Conservation (phyloP, 35 echinoderm and acorn worm species). For the Acanthaster planci region DNA sequence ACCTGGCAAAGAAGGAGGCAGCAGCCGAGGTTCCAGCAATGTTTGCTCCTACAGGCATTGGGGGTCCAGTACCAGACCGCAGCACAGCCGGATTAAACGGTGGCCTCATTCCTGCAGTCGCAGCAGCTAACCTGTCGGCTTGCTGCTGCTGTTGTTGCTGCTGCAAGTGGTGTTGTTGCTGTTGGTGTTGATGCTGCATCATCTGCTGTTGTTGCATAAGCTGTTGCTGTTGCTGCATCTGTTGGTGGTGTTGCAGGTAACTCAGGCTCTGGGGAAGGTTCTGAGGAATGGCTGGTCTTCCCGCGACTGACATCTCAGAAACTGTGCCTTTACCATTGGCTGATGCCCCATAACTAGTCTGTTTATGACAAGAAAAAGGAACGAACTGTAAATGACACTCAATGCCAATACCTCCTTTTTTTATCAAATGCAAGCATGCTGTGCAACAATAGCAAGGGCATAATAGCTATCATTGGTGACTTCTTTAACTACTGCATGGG, state of each 20-base stretch:
- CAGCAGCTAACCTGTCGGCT: background rate
- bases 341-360: constrained; percentile 16
- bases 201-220: background rate
- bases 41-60: constrained; percentile 25
- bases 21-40: constrained; percentile 65
- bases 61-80: constrained; percentile 27
- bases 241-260: constrained; percentile 31
- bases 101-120: background rate
- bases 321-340: constrained; percentile 20
- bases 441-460: background rate
- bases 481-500: background rate
- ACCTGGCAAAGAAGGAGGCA: constrained; percentile 88
- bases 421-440: background rate
- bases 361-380: background rate
- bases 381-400: too few relatives aligned
- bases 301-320: constrained; percentile 41
- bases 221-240: background rate
- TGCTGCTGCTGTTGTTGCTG: constrained; percentile 13
- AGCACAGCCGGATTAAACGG: background rate
- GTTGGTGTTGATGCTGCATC: background rate
- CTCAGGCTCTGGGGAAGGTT: constrained; percentile 40
- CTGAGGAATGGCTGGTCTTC: constrained; percentile 53
- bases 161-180: background rate
- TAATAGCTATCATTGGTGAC: background rate
- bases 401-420: too few relatives aligned